These are phyloP conservation scores for Hypomecis atomaria DNA, from an alignment of 2,888 invertebrate genomes.

Conservation along the genomic window DNA sequence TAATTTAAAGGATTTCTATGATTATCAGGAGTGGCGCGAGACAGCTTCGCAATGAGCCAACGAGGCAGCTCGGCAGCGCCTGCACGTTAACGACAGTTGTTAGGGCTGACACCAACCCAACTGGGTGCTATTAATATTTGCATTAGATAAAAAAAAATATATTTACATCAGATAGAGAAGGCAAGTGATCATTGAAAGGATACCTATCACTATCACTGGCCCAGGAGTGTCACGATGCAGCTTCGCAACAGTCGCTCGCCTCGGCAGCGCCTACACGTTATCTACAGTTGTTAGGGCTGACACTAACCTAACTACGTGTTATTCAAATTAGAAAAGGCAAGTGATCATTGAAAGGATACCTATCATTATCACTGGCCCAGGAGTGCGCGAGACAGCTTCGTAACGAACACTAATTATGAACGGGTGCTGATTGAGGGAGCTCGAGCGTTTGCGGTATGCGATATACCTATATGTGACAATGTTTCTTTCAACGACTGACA, in stretches of 20 bases:
- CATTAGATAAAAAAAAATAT: too few relatives aligned
- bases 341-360: constrained; percentile 5
- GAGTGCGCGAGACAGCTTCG: constrained; percentile 25
- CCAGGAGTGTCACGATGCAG: constrained; percentile 20
- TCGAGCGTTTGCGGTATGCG: too few relatives aligned
- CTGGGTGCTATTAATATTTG: too few relatives aligned
- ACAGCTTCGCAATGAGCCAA: constrained; percentile 20
- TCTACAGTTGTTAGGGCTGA: constrained; percentile 20
- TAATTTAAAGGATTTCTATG: constrained; percentile 7
- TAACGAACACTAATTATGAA: too few relatives aligned
- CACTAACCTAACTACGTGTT: too few relatives aligned
- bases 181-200: neutral
- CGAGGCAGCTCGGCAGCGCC: constrained; percentile 30
- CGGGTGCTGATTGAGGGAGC: too few relatives aligned
- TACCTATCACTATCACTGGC: neutral
- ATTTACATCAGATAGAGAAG: too few relatives aligned
- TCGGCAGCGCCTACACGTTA: constrained; percentile 26
- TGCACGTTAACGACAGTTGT: constrained; percentile 19
- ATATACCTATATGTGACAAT: too few relatives aligned
- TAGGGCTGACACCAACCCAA: constrained; percentile 12
- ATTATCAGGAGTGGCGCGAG: constrained; percentile 16
- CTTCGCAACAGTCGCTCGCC: constrained; percentile 23
- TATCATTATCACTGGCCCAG: neutral
- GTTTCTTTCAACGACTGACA: too few relatives aligned
- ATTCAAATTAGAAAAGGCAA: neutral